Conservation (phyloP, 2,888 invertebrate genomes). For the Noctua pronuba region DNA sequence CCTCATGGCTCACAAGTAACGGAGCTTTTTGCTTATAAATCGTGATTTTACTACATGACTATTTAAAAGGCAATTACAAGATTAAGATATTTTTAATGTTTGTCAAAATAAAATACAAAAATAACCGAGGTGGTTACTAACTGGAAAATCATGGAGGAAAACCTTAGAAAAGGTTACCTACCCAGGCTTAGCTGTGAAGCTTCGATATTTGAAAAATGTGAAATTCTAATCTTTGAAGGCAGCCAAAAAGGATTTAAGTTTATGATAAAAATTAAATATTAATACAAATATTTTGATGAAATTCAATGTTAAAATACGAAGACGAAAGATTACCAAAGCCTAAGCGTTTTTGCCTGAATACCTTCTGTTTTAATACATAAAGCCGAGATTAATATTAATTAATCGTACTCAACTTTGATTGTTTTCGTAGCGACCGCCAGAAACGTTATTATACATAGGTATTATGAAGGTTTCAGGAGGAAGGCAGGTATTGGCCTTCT, state of each 20-base stretch:
- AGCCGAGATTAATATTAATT: slow-evolving; percentile 40
- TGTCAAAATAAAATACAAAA: background rate
- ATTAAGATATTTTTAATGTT: background rate
- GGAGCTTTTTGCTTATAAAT: background rate
- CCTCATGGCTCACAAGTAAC: background rate
- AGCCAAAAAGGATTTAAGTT: background rate
- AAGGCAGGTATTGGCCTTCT: background rate
- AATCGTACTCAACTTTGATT: slow-evolving; percentile 10
- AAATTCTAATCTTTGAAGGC: background rate
- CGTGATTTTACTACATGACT: background rate
- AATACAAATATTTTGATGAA: background rate
- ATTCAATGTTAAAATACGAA: background rate
- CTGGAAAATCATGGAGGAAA: background rate
- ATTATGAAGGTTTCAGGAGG: slow-evolving; percentile 9
- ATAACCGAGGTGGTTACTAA: background rate
- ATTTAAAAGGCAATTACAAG: background rate
- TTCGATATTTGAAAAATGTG: background rate
- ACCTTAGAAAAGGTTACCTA: background rate
- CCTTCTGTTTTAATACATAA: slow-evolving; percentile 26
- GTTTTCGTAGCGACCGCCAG: slow-evolving; percentile 17
- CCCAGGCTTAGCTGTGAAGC: background rate
- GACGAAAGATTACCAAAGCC: slow-evolving; percentile 12
- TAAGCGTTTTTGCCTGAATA: slow-evolving; percentile 20
- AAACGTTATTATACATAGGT: background rate
- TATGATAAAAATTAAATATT: background rate